A percentile compares a stretch with the other conserved stretches of the same genome.
phyloP scores from a whole-genome alignment of 2,888 invertebrate genomes.

The Lingula anatina region DNA sequence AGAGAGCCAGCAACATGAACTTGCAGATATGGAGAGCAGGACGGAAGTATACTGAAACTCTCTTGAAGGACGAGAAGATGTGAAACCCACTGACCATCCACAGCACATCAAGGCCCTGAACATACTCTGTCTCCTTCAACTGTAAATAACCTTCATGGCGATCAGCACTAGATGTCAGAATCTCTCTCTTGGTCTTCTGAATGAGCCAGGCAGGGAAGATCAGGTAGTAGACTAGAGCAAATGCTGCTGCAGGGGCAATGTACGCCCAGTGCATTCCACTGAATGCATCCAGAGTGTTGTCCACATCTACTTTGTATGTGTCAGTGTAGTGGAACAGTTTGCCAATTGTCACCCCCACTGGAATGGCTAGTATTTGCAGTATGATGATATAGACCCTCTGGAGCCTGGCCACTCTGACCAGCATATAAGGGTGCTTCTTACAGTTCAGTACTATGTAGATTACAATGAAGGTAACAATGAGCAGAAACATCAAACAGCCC shows the following conservation, averaged over 20 bases:
- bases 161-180: conserved; percentile 21
- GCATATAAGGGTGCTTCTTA: conserved; percentile 22
- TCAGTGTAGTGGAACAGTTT: conserved; percentile 34
- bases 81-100: conserved; percentile 35
- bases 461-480: conserved; percentile 16
- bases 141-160: conserved; percentile 40
- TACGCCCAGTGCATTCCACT: conserved; percentile 30
- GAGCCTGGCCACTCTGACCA: conserved; percentile 32
- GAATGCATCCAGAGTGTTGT: conserved; percentile 29
- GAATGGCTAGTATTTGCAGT: conserved; percentile 31
- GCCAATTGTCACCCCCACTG: conserved; percentile 27
- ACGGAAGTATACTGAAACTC: conserved; percentile 29
- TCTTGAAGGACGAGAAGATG: conserved; percentile 39
- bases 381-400: conserved; percentile 24
- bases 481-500: conserved; percentile 16
- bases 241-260: conserved; percentile 21
- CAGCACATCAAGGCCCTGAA: conserved; percentile 37
- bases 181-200: conserved; percentile 22
- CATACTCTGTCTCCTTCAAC: conserved; percentile 43
- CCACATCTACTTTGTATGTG: conserved; percentile 24
- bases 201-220: conserved; percentile 34
- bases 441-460: conserved; percentile 20
- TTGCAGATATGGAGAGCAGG: conserved; percentile 26
- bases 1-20: conserved; percentile 24
- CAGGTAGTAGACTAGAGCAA: conserved; percentile 22